phyloP scores from a whole-genome alignment of 1,140 invertebrate genomes.

The Drosophila mauritiana region DNA sequence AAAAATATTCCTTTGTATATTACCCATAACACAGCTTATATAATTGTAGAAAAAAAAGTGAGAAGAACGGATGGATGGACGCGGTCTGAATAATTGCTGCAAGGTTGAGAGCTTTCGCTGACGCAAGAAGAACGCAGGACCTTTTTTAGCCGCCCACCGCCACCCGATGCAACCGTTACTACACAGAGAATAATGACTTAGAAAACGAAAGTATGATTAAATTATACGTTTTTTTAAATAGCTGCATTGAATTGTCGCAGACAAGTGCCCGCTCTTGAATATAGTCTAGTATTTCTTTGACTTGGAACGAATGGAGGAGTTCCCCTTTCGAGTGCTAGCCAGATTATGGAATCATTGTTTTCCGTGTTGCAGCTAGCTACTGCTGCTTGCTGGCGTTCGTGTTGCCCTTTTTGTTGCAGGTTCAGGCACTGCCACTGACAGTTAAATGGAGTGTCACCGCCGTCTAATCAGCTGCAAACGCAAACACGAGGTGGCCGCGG shows the following conservation, averaged over 20 bases:
- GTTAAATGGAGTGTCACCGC: constrained; percentile 54
- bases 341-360: not conserved
- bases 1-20: constrained; percentile 27
- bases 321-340: too few species aligned
- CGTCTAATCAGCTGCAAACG: constrained; percentile 52
- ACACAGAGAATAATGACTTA: not conserved
- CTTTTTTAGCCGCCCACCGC: not conserved
- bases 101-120: constrained; percentile 17
- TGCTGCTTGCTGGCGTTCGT: constrained; percentile 5
- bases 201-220: not conserved
- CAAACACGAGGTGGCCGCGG: constrained; percentile 5
- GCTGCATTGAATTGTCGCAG: too few species aligned
- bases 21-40: constrained; percentile 34
- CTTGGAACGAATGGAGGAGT: too few species aligned
- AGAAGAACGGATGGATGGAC: constrained; percentile 8
- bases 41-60: constrained; percentile 26
- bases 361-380: not conserved
- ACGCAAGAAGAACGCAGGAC: constrained; percentile 26
- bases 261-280: too few species aligned
- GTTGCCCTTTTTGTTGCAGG: constrained; percentile 37
- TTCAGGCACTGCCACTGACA: constrained; percentile 42
- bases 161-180: constrained; percentile 2
- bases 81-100: constrained; percentile 24
- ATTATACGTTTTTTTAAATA: too few species aligned
- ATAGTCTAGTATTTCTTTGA: too few species aligned